Evolutionary conservation across 30 jellyfish, hydroid and myxozoan species (phyloP), one percentile per base, ranked within the genome.

Genomic region (Pseudorhiza aurosa): DNA sequence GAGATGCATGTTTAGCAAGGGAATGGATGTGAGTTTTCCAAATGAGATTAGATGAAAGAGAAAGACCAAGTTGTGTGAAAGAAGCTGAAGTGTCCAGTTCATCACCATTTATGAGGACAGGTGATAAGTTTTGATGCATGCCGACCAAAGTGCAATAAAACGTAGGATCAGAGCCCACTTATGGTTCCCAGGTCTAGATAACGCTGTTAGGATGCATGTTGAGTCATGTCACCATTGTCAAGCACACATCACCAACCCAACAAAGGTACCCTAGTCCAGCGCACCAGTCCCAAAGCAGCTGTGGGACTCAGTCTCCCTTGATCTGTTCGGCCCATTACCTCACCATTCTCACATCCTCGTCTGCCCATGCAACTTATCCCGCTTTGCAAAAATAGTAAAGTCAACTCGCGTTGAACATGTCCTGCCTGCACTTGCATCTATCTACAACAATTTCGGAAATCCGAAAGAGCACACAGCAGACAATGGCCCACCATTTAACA

Each of bases 401-500:
- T 71, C 90, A 2, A 84, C 95, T 21, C 46, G 67, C 2, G 83
- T 77, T 0, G 40, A 51, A 43, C 67, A 72, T 28, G 89, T 84
- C 55, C 64, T 84, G 0, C 69, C 83, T 17, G 89, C 89, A 12
- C 53, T 84, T 8, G 75, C 40, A 15, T 58, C 50, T 7, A 72
- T 28, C 30, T 84, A 84, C 69, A 26, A 40, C 77, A 51, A 43
- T 27, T 84, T 26, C 33, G 95, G 95, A 14, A 56, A 69, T 60
- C 95, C 95, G 24, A 8, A 50, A 17, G 67, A 18, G 30, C 83
- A 84, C 77, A 29, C 25, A 8, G 42, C 91, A 4, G 95, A 82
- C 72, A 82, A 71, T 56, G 87, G 95, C 7, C 88, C 95, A 15
- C 95, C 83, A 15, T 82, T 69, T 50, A 70, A 82, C 71, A 43